Evolutionary conservation across 2,888 invertebrate genomes (phyloP).

Genomic region (Gymnosoma rotundatum): DNA sequence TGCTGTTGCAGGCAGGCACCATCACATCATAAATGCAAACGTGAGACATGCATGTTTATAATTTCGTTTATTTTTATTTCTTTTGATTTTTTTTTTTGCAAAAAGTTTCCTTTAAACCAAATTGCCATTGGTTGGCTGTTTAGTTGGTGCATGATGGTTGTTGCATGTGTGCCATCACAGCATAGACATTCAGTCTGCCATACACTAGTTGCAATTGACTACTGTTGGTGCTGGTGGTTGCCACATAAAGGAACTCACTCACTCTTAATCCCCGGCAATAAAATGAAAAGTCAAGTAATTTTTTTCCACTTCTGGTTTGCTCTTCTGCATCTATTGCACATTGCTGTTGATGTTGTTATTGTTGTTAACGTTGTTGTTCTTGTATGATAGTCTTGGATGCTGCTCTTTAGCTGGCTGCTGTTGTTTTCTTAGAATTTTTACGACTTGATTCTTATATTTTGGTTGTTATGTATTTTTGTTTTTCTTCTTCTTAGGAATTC

Average conservation of each 20-base stretch:
- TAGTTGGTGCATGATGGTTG: conserved; percentile 35
- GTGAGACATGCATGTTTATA: conserved; percentile 70
- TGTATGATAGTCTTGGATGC: conserved; percentile 46
- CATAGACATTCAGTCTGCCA: conserved; percentile 73
- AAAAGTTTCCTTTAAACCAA: conserved; percentile 36
- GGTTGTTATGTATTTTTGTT: conserved; percentile 37
- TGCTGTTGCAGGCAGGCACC: conserved; percentile 35
- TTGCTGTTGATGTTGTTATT: conserved; percentile 26
- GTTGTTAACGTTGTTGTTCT: neutral
- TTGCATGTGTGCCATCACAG: conserved; percentile 57
- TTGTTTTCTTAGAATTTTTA: conserved; percentile 62
- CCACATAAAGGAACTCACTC: conserved; percentile 12
- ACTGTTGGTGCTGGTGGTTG: conserved; percentile 60
- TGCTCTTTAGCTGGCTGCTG: conserved; percentile 28
- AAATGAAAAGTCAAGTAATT: conserved; percentile 56
- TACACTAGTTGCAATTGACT: conserved; percentile 62
- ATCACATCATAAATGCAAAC: conserved; percentile 70
- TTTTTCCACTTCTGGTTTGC: conserved; percentile 32
- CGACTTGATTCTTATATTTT: conserved; percentile 46
- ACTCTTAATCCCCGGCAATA: conserved; percentile 41
- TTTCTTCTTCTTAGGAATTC: conserved; percentile 65
- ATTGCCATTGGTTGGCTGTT: conserved; percentile 48
- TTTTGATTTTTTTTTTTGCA: conserved; percentile 26
- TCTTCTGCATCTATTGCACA: neutral
- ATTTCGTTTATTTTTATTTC: conserved; percentile 28